phyloP scores from a whole-genome alignment of 2,797 vertebrate genomes.

The Bradypodion ventrale region DNA sequence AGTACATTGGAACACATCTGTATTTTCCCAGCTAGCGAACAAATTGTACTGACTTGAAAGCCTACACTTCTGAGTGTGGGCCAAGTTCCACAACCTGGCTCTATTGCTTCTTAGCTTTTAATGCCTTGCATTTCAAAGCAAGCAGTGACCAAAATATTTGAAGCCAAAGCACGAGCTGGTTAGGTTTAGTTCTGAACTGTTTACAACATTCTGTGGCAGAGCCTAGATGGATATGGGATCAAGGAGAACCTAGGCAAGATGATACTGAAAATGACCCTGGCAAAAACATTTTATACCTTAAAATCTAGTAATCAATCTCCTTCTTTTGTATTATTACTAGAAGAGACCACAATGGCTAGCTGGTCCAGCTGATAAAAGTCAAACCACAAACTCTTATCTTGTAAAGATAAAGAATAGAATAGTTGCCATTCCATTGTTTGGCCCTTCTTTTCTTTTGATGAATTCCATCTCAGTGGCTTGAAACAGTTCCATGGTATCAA shows the following conservation, averaged over 20 bases:
- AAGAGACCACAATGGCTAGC: background rate
- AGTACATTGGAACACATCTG: background rate
- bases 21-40: slow-evolving; percentile 17
- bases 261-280: background rate
- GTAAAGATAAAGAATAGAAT: background rate
- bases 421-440: too few relatives aligned
- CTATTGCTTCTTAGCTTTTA: slow-evolving; percentile 34
- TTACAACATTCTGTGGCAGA: slow-evolving; percentile 13
- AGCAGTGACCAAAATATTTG: slow-evolving; percentile 31
- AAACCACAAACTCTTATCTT: background rate
- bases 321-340: background rate
- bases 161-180: background rate
- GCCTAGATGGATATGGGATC: background rate
- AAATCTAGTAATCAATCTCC: background rate
- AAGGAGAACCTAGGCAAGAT: background rate
- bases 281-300: background rate
- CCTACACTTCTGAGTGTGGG: background rate
- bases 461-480: too few relatives aligned
- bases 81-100: slow-evolving; percentile 28
- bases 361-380: too few relatives aligned
- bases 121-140: slow-evolving; percentile 33
- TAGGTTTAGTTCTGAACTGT: slow-evolving; percentile 16
- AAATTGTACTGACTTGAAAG: slow-evolving; percentile 17
- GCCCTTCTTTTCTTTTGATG: too few relatives aligned
- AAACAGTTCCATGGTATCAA: too few relatives aligned